These are phyloP conservation scores for Xanthia icteritia DNA, from an alignment of 2,888 invertebrate species.

Conservation along the genomic window DNA sequence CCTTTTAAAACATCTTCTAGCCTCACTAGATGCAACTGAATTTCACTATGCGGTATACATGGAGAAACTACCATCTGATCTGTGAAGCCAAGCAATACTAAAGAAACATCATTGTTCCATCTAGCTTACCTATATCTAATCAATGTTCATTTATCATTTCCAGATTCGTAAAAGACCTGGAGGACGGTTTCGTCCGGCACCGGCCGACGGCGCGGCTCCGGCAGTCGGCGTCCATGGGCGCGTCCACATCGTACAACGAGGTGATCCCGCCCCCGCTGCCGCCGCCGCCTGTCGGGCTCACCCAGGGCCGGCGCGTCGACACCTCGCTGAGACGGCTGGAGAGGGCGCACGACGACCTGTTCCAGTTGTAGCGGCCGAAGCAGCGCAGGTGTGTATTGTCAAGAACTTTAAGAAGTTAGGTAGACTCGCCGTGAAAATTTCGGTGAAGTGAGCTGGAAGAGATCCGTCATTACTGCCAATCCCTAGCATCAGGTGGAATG, in stretches of 20 bases:
- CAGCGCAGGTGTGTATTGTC: slow-evolving; percentile 83
- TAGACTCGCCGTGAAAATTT: not conserved
- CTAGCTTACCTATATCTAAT: not conserved
- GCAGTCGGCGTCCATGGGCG: slow-evolving; percentile 90
- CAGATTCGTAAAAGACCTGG: slow-evolving; percentile 90
- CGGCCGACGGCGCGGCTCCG: slow-evolving; percentile 89
- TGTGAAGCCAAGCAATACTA: not conserved
- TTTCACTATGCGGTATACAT: not conserved
- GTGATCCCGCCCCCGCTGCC: slow-evolving; percentile 88
- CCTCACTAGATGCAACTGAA: not conserved
- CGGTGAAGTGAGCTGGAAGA: not conserved
- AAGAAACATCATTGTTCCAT: not conserved
- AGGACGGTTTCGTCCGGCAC: slow-evolving; percentile 89
- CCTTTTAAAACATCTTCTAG: not conserved
- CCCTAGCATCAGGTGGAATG: no score
- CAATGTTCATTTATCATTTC: slow-evolving; percentile 57
- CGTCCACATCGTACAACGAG: slow-evolving; percentile 86
- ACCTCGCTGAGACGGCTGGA: slow-evolving; percentile 95
- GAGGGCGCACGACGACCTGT: slow-evolving; percentile 96
- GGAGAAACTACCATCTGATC: not conserved
- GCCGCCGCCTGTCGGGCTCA: slow-evolving; percentile 93
- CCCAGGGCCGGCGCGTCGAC: slow-evolving; percentile 95
- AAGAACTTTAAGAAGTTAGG: not conserved
- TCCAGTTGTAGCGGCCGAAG: slow-evolving; percentile 95
- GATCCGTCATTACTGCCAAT: no score